phyloP scores from a whole-genome alignment of 2,797 vertebrate genomes.

The Sebastiscus albofasciatus region DNA sequence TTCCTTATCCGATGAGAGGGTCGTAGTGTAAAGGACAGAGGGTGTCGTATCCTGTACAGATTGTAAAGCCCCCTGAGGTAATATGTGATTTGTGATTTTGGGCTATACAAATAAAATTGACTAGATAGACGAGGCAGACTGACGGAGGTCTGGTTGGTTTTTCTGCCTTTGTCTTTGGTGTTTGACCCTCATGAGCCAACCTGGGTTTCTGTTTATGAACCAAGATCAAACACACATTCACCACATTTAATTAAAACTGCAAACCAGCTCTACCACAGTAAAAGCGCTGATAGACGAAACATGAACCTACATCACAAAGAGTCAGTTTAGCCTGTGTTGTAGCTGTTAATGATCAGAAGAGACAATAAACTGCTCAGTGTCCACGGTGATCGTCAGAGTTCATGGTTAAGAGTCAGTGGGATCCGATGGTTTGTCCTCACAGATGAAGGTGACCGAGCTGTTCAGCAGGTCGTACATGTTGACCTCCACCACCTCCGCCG shows the following conservation, averaged over 20 bases:
- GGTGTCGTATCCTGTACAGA: no score
- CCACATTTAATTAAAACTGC: not conserved
- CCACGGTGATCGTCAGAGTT: not conserved
- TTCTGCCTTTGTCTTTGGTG: not conserved
- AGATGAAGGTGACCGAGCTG: slow-evolving; percentile 87
- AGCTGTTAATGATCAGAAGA: not conserved
- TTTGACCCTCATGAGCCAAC: not conserved
- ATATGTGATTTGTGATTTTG: no score
- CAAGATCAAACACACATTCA: not conserved
- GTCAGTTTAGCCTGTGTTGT: not conserved
- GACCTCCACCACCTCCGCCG: slow-evolving; percentile 84
- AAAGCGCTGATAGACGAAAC: not conserved
- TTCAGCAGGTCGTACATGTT: slow-evolving; percentile 88
- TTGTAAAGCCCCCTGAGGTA: no score
- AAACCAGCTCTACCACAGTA: not conserved
- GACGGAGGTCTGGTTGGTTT: not conserved
- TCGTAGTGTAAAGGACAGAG: no score
- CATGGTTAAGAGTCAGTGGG: not conserved
- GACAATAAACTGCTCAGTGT: not conserved
- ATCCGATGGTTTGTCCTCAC: slow-evolving; percentile 78
- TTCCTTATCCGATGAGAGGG: no score
- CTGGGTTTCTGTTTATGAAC: not conserved
- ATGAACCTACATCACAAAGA: not conserved
- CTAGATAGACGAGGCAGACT: not conserved
- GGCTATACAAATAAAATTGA: no score